Conservation (phyloP, 1,140 invertebrate genomes). For the Zaprionus kolodkinae region DNA sequence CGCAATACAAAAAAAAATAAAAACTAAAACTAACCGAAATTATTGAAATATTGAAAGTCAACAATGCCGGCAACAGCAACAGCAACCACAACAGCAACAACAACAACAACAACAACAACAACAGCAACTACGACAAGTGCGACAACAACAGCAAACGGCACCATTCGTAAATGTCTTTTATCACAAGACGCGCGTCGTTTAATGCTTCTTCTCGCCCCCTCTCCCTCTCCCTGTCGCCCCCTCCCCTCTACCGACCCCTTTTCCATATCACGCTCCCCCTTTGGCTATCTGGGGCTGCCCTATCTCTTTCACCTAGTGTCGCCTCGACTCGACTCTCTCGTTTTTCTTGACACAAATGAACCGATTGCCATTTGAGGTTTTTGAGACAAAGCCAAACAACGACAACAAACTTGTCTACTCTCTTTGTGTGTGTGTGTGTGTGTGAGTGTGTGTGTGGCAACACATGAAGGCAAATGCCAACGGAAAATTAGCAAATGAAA, state of each 20-base stretch:
- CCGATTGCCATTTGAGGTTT: conserved; percentile 48
- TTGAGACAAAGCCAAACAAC: conserved; percentile 37
- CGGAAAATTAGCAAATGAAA: conserved; percentile 6
- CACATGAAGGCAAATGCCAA: neutral
- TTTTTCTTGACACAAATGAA: conserved; percentile 61
- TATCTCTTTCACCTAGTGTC: conserved; percentile 28
- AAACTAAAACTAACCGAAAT: conserved; percentile 49
- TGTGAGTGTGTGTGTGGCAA: conserved; percentile 31
- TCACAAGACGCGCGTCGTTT: conserved; percentile 32
- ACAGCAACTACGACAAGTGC: neutral
- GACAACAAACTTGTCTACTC: neutral
- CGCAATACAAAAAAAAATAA: conserved; percentile 15
- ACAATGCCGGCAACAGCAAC: conserved; percentile 19
- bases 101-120: neutral
- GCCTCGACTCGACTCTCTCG: conserved; percentile 30
- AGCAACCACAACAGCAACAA: neutral
- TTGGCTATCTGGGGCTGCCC: neutral
- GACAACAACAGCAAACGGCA: conserved; percentile 8
- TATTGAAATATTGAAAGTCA: conserved; percentile 68
- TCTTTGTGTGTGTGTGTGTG: neutral
- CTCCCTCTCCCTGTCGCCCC: neutral
- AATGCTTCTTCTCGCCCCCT: conserved; percentile 9
- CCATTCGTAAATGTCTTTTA: conserved; percentile 43
- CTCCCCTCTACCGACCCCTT: neutral
- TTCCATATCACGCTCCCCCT: neutral